Evolutionary conservation across 2,113 vertebrate species (phyloP).

Genomic region (Channa argus): DNA sequence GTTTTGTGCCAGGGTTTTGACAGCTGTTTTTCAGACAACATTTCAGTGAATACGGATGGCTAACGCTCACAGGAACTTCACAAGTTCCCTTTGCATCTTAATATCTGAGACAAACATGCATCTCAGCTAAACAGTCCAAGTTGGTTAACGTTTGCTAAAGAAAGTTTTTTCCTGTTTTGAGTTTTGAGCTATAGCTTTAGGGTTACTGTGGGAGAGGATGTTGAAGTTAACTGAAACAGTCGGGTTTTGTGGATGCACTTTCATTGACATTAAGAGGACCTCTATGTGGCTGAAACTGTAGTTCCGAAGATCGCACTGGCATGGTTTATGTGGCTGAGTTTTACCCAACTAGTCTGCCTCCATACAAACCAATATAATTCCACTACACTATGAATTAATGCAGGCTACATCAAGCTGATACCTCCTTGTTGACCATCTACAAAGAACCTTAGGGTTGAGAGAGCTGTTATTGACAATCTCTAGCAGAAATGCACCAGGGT

Average conservation of each 20-base stretch:
- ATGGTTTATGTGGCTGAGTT: background rate
- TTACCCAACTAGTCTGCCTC: background rate
- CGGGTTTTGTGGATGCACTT: background rate
- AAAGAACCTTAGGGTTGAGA: background rate
- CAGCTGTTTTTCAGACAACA: constrained; percentile 1
- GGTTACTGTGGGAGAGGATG: background rate
- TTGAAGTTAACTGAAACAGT: background rate
- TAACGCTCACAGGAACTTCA: too few relatives aligned
- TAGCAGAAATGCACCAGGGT: too few relatives aligned
- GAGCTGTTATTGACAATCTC: too few relatives aligned
- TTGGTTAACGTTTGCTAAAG: background rate
- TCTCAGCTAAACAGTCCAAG: too few relatives aligned
- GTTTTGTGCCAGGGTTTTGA: background rate
- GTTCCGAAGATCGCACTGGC: constrained; percentile 8
- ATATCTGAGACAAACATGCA: too few relatives aligned
- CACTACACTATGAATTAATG: background rate
- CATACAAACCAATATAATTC: background rate
- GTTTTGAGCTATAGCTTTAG: background rate
- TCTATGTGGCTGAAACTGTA: constrained; percentile 25
- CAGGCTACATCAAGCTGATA: background rate
- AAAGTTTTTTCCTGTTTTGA: background rate
- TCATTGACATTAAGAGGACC: constrained; percentile 10
- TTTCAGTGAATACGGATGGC: background rate
- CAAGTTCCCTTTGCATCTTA: too few relatives aligned
- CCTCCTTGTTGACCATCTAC: background rate